These are phyloP conservation scores for Ephialtes manifestator DNA, from an alignment of 2,888 invertebrate species.

Conservation along the genomic window DNA sequence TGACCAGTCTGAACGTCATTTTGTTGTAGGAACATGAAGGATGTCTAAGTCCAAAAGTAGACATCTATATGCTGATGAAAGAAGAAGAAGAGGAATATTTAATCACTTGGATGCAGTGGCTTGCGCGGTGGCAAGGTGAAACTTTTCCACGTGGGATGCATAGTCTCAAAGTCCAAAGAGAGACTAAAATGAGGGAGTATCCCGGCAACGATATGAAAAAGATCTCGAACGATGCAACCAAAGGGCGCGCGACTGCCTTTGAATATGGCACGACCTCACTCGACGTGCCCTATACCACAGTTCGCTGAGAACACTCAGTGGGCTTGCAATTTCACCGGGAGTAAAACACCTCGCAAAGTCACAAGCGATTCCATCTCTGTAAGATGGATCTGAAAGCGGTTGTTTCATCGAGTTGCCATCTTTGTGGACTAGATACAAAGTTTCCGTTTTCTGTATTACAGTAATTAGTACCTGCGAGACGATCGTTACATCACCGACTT, in stretches of 20 bases:
- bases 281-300: neutral
- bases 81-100: neutral
- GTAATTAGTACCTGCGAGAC: too few relatives aligned
- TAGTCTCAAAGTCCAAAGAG: neutral
- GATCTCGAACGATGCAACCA: constrained; percentile 5
- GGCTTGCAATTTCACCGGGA: neutral
- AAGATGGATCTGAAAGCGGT: neutral
- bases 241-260: constrained; percentile 2
- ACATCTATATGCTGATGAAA: neutral
- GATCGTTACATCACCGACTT: too few relatives aligned
- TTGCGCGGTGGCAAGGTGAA: neutral
- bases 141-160: neutral
- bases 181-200: neutral
- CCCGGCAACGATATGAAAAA: neutral
- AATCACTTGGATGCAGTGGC: neutral
- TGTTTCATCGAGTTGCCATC: neutral
- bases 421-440: neutral
- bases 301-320: neutral
- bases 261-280: neutral
- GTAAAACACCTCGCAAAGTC: neutral
- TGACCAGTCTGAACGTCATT: too few relatives aligned
- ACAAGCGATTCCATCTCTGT: neutral
- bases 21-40: too few relatives aligned
- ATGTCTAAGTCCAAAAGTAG: neutral
- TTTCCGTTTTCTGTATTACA: too few relatives aligned